Percentiles rank a stretch among this genome's conserved stretches.
Conservation (phyloP, 2,888 invertebrate genomes). For the Boloria euphrosyne region DNA sequence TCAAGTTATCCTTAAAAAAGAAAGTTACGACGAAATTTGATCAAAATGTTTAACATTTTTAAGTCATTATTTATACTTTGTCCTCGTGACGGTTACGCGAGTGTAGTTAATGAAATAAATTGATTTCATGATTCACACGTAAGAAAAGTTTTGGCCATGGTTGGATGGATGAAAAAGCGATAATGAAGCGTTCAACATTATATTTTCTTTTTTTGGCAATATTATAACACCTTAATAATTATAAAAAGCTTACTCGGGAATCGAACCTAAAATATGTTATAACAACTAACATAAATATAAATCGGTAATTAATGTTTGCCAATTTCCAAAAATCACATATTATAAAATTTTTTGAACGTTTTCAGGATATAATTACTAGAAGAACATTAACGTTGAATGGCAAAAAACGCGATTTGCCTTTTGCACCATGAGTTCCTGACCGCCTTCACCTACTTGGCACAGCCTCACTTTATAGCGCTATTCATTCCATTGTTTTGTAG, state of each 20-base stretch:
- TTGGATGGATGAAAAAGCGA: too few relatives aligned
- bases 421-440: conserved; percentile 17
- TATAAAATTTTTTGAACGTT: too few relatives aligned
- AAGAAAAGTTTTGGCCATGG: conserved; percentile 7
- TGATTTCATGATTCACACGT: conserved; percentile 25
- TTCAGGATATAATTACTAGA: too few relatives aligned
- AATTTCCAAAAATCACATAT: too few relatives aligned
- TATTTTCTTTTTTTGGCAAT: too few relatives aligned
- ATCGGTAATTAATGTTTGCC: too few relatives aligned
- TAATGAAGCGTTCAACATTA: too few relatives aligned
- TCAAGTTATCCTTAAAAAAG: not conserved
- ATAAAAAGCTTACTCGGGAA: too few relatives aligned
- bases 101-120: conserved; percentile 25
- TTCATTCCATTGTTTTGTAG: conserved; percentile 21
- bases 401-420: not conserved
- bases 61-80: conserved; percentile 3
- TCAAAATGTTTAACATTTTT: not conserved
- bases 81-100: conserved; percentile 20
- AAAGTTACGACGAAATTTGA: not conserved
- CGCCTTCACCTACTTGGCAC: conserved; percentile 34
- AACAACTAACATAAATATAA: too few relatives aligned
- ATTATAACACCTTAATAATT: too few relatives aligned
- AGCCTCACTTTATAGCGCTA: conserved; percentile 14
- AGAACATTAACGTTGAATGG: not conserved
- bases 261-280: too few relatives aligned